Evolutionary conservation across 2,888 invertebrate genomes (phyloP), one percentile per base, ranked within the genome.

Genomic region (Hirtodrosophila confusa): DNA sequence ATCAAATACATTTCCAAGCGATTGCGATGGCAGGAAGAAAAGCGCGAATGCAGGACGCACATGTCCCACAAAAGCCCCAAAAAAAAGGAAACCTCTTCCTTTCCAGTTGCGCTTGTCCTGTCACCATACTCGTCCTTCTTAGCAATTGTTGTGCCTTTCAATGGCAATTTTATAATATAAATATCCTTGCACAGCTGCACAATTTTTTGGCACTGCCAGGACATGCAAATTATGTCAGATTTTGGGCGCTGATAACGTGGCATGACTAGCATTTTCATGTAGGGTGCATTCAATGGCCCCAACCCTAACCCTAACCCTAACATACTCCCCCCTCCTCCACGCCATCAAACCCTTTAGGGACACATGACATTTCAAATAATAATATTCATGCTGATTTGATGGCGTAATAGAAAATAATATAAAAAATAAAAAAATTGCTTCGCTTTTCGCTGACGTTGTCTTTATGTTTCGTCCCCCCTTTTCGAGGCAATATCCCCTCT

Each of bases 371-470:
- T 70, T 51, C 70, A 67, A 80, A 80, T 84, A 84, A 80, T 84
- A 80, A 84, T 80, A 84, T 84, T 78, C 80, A 80, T 84, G 80
- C 70, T 84, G 85, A 80, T 84, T 80, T 84, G 69, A 84, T 84
- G 78, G 78, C 73, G 78, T 65, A 80, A 69, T 66, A 70, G 69
- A 61, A 71, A 62, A 43, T 54, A 55, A 53, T 44, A 40, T 12
- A 29, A 7, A 49, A 49, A 47, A 31, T 43, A 39, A 54, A 35
- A 47, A 41, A 49, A 29, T 48, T 44, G 62, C 64, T 68, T 51
- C 53, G 53, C 62, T 67, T 82, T 80, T 64, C 72, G 85, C 85
- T 85, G 82, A 85, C 79, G 79, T 60, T 75, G 65, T 75, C 74
- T 62, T 64, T 62, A 63, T 75, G 58, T 45, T 9, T 6, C 12